Base-by-base conservation (phyloP, 2,888 invertebrate genomes). In the Carterocephalus palaemon region DNA sequence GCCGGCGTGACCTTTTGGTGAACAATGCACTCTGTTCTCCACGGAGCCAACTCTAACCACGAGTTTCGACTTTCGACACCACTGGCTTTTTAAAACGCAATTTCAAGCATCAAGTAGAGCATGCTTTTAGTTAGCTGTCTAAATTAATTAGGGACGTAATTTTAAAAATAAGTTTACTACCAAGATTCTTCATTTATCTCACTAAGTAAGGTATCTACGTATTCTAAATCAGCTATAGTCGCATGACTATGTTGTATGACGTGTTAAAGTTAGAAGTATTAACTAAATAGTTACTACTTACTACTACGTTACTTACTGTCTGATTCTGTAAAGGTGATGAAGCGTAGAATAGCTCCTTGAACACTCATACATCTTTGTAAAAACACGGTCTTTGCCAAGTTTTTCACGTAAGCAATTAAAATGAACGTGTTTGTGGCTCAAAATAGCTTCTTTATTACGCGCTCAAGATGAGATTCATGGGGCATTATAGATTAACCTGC, bases 41-140 rank as follows among this genome's bases (percentile, higher is more conserved):
- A 63, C 62, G 34, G 32, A 40, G 43, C 45, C 40, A 43, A 26
- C n/a, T n/a, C n/a, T n/a, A n/a, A 46, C 52, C 48, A 48, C 55
- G 51, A 55, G 54, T 53, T 45, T 47, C 62, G 64, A 71, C 76
- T 78, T 78, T 76, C 72, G 62, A 70, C 72, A 67, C 69, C 60
- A 67, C 61, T 57, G 39, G 41, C 32, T 34, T 22, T 37, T 48
- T 39, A 33, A 22, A 40, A 46, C 40, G 22, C 22, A n/a, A 43
- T 22, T 9, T 9, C 8, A 16, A 23, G 29, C n/a, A n/a, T n/a
- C n/a, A 43, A 26, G 16, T 29, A 28, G 22, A 29, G 12, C 22
- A 16, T 9, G 26, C 9, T 34, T 34, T 1, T 15, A 28, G 19
- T 7, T 15, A 28, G 19, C 8, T 15, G 13, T 19, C 8, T 34